Evolutionary conservation across 2,797 vertebrate genomes (phyloP), one percentile per base, ranked within the genome.

Genomic region (Valencia hispanica): DNA sequence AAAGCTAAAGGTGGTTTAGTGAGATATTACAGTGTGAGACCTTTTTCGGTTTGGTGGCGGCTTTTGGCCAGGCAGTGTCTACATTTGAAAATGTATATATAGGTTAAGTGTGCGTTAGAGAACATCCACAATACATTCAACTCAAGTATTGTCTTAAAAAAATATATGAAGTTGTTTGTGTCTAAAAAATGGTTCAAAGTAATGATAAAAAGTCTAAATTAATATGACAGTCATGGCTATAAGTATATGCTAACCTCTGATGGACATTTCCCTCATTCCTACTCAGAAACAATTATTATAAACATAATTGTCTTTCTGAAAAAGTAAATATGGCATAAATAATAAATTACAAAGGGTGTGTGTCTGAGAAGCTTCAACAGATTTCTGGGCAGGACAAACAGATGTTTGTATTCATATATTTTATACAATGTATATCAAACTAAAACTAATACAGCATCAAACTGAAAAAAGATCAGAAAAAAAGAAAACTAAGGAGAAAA

Each of bases 371-470:
- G 75, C 55, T 79, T 82, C 55, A 90, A 93, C 82, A 95, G 87
- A 94, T 88, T 88, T 77, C 63, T 30, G 82, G 80, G 34, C 17
- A 80, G 94, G 89, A 93, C 92, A 71, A 81, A 87, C 80, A 88
- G 86, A 94, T 94, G 93, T 94, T 95, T 91, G 95, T 94, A 95
- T 84, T 90, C 87, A 92, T 94, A 94, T 93, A 93, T 93, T 95
- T 95, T 96, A 94, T 95, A 95, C 94, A 97, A 96, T 96, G 97
- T 95, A 93, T 95, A 97, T 95, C 96, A 96, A 97, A 97, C 95
- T 96, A 95, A 96, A 96, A 94, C 92, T 95, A 95, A 96, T 96
- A 97, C 94, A 97, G 96, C 95, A 97, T 96, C 95, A 95, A 96
- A 96, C 93, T 93, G 93, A 94, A 97, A 93, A 86, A 81, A 86